Evolutionary conservation across 1,140 invertebrate species (phyloP), one percentile per base, ranked within the genome.

Genomic region (Palaemon carinicauda): DNA sequence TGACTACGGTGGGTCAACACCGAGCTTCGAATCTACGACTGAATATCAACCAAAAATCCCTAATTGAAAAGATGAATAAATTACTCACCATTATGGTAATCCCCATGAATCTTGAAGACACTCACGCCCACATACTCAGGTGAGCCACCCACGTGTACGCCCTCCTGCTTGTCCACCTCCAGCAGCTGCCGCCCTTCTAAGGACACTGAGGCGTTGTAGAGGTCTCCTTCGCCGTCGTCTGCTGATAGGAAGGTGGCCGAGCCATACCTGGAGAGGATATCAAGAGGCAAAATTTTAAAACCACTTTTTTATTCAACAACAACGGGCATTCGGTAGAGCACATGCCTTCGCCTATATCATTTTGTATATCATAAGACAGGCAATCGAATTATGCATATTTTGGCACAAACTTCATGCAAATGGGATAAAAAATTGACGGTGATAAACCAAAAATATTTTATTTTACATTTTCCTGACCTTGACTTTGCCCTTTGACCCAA

Each of bases 231-330:
- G 4, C 98, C 98, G 19, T 97, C 97, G 91, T 99, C 98, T 60
- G 99, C 92, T 90, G 97, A 96, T 65, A 99, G 91, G 19, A 96
- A 96, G 21, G 98, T 97, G 4, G 97, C 96, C 52, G 96, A 97
- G 53, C 98, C 98, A 89, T 97, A 97, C 85, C 98, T 86, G 77
- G n/a, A 31, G 53, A 10, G 31, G 1, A 21, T 3, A 15, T 12
- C 4, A n/a, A 50, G 15, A 54, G 15, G 33, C 29, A 12, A n/a
- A 41, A 9, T 3, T 3, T 41, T 9, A 41, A n/a, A n/a, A n/a
- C n/a, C n/a, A n/a, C n/a, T n/a, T n/a, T n/a, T n/a, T 41, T 3
- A 9, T 9, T 4, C 3, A 41, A 9, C 3, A 4, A 3, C 3
- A 41, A n/a, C n/a, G 33, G 33, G 3, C 33, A 41, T 41, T 9